phyloP scores from a whole-genome alignment of 2,888 invertebrate genomes.

The Diogma glabrata region DNA sequence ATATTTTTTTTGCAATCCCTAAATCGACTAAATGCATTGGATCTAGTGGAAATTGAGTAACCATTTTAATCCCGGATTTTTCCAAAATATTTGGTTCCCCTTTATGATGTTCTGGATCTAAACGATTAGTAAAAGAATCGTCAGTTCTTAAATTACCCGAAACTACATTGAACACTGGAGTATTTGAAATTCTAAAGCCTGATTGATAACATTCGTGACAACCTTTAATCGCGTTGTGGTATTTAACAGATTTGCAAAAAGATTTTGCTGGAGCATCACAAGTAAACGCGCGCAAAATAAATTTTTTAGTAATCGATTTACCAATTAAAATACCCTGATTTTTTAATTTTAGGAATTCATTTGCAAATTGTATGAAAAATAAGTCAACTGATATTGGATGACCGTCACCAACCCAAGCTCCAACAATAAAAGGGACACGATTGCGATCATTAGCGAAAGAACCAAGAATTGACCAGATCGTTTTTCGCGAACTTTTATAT shows the following conservation, averaged over 20 bases:
- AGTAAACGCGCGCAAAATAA: not conserved
- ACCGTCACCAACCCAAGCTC: not conserved
- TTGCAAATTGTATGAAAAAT: not conserved
- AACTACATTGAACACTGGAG: not conserved
- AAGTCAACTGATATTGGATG: not conserved
- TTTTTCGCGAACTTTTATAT: slow-evolving; percentile 6
- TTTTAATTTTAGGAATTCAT: not conserved
- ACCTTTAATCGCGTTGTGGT: not conserved
- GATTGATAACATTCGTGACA: slow-evolving; percentile 1
- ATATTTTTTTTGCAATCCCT: not conserved
- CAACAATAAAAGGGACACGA: not conserved
- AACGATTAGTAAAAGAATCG: not conserved
- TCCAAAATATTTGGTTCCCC: not conserved
- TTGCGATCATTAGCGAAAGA: not conserved
- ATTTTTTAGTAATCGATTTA: not conserved
- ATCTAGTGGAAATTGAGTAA: not conserved
- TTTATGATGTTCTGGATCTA: not conserved
- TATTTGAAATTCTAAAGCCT: not conserved
- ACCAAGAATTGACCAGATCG: slow-evolving; percentile 1
- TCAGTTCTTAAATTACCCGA: slow-evolving; percentile 1
- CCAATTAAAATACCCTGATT: not conserved
- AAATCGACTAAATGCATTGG: not conserved
- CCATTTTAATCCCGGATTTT: not conserved
- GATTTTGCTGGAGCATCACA: slow-evolving; percentile 4
- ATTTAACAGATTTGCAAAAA: not conserved